Evolutionary conservation across 30 jellyfish, hydroid and myxozoan genomes (phyloP).

Genomic region (Cassiopea andromeda): DNA sequence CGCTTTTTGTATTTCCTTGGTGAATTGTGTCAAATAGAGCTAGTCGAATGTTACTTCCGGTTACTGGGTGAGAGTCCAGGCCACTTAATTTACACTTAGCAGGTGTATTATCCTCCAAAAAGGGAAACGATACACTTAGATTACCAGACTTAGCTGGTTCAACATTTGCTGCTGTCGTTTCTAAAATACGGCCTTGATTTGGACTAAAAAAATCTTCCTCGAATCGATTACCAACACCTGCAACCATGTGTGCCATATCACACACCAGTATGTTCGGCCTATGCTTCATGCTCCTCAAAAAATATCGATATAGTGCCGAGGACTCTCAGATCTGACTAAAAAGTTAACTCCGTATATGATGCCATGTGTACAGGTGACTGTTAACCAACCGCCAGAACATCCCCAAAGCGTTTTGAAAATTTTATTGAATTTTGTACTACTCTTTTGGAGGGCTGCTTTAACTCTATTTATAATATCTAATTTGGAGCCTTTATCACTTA

Average conservation of each 20-base stretch:
- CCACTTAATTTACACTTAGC: too few species aligned
- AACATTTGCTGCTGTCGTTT: slow-evolving; percentile 19
- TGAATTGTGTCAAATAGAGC: slow-evolving; percentile 44
- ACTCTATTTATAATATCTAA: slow-evolving; percentile 45
- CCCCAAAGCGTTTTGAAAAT: slow-evolving; percentile 50
- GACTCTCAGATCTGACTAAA: slow-evolving; percentile 50
- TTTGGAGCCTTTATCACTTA: slow-evolving; percentile 40
- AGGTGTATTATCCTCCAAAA: slow-evolving; percentile 11
- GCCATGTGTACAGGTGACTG: slow-evolving; percentile 49
- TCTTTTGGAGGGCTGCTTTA: slow-evolving; percentile 5
- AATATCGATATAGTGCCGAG: slow-evolving; percentile 51
- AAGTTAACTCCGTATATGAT: slow-evolving; percentile 30
- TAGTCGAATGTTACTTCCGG: slow-evolving; percentile 20
- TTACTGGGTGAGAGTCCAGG: slow-evolving; percentile 36
- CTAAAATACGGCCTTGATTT: slow-evolving; percentile 48
- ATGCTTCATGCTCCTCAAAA: slow-evolving; percentile 31
- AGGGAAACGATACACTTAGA: slow-evolving; percentile 29
- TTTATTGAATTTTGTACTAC: slow-evolving; percentile 20
- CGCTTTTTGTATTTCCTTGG: slow-evolving; percentile 40
- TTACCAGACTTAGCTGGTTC: slow-evolving; percentile 6
- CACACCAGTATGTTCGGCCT: slow-evolving; percentile 37
- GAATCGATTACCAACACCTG: slow-evolving; percentile 28
- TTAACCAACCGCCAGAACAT: slow-evolving; percentile 70
- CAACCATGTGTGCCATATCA: slow-evolving; percentile 71
- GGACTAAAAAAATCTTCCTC: slow-evolving; percentile 32